Conservation (phyloP, 2,113 vertebrate species). For the Chloroceryle aenea region DNA sequence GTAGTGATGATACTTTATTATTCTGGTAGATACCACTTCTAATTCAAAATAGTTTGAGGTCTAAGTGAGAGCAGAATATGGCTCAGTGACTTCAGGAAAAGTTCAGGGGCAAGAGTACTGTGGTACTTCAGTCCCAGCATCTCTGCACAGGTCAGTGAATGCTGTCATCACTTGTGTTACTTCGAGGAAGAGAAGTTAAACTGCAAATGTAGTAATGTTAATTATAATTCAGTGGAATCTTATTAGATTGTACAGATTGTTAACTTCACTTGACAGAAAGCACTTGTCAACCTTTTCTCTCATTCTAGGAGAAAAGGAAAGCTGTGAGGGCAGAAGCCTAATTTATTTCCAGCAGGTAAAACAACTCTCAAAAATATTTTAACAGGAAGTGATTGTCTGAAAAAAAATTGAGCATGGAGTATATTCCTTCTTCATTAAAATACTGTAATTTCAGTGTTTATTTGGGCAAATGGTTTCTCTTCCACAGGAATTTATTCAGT, state of each 20-base stretch:
- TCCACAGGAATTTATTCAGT: neutral
- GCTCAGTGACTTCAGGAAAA: neutral
- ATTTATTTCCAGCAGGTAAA: neutral
- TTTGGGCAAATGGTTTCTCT: neutral
- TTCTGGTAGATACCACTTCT: neutral
- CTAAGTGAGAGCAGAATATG: neutral
- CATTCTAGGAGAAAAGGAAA: neutral
- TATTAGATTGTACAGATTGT: neutral
- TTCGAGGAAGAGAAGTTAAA: neutral
- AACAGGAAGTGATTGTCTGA: neutral
- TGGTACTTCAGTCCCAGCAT: neutral
- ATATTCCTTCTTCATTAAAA: neutral
- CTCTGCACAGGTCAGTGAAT: neutral
- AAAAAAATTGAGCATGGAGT: neutral
- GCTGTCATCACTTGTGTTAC: neutral
- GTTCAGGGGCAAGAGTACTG: neutral
- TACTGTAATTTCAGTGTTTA: neutral
- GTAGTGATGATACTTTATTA: neutral
- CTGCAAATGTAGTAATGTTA: neutral
- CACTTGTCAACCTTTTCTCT: neutral
- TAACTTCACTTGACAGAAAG: neutral
- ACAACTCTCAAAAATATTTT: neutral
- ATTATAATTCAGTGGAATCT: neutral
- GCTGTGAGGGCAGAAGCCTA: neutral
- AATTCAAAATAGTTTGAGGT: neutral